These are phyloP conservation scores for Apocheima hispidaria DNA, from an alignment of 2,888 invertebrate species.

Conservation along the genomic window DNA sequence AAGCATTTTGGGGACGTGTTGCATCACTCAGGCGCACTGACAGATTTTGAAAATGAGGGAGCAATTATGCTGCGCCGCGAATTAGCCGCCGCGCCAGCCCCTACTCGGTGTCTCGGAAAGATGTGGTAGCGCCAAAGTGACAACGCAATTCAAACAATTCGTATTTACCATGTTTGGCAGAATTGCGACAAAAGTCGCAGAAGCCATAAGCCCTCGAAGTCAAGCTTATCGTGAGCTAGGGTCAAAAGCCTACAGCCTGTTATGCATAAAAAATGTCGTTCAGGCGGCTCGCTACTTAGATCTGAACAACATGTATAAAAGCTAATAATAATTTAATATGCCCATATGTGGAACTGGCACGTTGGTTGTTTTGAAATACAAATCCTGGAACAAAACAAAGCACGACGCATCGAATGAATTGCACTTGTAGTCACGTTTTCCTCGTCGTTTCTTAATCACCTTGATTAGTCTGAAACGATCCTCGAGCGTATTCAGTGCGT, in stretches of 20 bases:
- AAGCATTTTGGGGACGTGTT: too few species aligned
- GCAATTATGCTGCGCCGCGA: too few species aligned
- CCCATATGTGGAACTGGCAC: not conserved
- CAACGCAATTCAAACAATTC: too few species aligned
- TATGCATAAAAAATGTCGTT: not conserved
- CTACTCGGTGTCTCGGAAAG: too few species aligned
- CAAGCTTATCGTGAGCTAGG: too few species aligned
- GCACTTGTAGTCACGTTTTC: conserved; percentile 42
- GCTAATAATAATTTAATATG: not conserved
- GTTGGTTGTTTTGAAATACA: conserved; percentile 21
- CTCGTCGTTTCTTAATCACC: conserved; percentile 38
- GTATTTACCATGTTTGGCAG: too few species aligned
- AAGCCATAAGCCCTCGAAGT: too few species aligned
- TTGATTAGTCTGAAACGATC: conserved; percentile 34
- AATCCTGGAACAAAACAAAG: conserved; percentile 26
- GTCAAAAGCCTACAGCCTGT: not conserved
- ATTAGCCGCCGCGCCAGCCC: too few species aligned
- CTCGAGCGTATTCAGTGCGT: not conserved
- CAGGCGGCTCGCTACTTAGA: not conserved
- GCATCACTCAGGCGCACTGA: too few species aligned
- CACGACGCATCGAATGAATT: conserved; percentile 33
- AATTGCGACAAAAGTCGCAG: too few species aligned
- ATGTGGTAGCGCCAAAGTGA: too few species aligned
- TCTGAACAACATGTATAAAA: not conserved
- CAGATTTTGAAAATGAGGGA: too few species aligned